These are phyloP conservation scores for Alauda arvensis DNA, from an alignment of 2,797 vertebrate genomes.

Conservation along the genomic window DNA sequence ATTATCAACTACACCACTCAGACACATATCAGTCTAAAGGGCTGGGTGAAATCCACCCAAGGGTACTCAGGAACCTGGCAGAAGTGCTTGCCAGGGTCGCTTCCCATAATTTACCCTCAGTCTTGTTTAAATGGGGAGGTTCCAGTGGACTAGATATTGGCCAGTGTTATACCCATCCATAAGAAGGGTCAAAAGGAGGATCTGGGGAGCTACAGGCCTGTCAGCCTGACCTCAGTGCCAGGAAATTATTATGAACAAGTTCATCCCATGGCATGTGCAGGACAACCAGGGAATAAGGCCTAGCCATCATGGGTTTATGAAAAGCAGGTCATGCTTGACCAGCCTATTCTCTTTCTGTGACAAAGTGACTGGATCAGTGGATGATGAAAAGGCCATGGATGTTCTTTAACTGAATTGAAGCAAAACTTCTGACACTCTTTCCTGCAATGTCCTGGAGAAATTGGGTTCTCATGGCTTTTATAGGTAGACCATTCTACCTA, in stretches of 20 bases:
- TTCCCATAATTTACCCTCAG: background rate
- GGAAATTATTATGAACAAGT: background rate
- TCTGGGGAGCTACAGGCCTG: background rate
- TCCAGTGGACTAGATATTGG: background rate
- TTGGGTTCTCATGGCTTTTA: background rate
- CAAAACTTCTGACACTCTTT: background rate
- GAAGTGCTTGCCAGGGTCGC: fast-evolving
- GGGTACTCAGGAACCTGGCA: fast-evolving
- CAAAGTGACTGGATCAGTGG: background rate
- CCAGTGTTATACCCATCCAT: too few species aligned
- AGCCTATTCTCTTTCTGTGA: background rate
- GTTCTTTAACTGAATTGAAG: background rate
- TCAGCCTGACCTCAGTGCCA: background rate
- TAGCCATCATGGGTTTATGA: background rate
- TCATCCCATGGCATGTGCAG: background rate
- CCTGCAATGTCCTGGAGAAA: background rate
- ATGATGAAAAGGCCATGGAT: background rate
- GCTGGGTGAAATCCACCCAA: background rate
- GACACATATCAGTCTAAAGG: background rate
- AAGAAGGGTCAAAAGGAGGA: background rate
- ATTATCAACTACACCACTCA: background rate
- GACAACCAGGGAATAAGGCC: background rate
- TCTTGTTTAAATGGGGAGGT: background rate
- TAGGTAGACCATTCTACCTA: too few species aligned
- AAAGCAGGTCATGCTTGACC: background rate